Base-by-base conservation (phyloP, 1,140 invertebrate genomes). In the Homarus americanus region DNA sequence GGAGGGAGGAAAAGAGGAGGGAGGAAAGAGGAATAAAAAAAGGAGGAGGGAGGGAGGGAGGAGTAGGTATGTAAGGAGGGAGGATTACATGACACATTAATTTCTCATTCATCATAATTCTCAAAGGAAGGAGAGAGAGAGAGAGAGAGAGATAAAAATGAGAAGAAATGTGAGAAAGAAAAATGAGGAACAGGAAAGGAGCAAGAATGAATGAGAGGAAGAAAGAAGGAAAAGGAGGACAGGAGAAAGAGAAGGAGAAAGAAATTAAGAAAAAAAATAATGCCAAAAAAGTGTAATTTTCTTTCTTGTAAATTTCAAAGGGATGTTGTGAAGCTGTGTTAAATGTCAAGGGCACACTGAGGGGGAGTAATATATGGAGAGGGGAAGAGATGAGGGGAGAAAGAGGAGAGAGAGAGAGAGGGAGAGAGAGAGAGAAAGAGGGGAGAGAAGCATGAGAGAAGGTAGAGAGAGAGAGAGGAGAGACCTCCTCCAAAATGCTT, bases 51-150 rank as follows among this genome's bases (percentile, higher is more conserved):
- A 2, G 34, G 38, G 15, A 38, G n/a, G n/a, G 17, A 12, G 28
- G 1, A 36, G 17, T 4, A 17, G 34, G 34, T 2, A 28, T 36
- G 32, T 36, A 32, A 44, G 32, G 15, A n/a, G 24, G 24, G 32
- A 32, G 41, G 63, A 53, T 63, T 82, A 66, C 58, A 53, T 34
- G 49, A 82, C 80, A 66, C 80, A 82, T 82, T 82, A 82, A 82
- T 82, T 82, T 82, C 80, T 66, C 80, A 82, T 82, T 82, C 80
- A 82, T 82, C 80, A 82, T 82, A 82, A 82, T 82, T 82, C 63
- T 82, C 80, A 66, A 66, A 53, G 80, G 80, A 82, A 44, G 38
- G 75, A 78, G 38, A 38, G 34, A 38, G 73, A 76, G 73, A 15
- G 36, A 76, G 34, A 9, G 73, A 38, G 5, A 40, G 73, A 76